phyloP scores from a whole-genome alignment of 2,888 invertebrate species.

The Gymnosoma rotundatum region DNA sequence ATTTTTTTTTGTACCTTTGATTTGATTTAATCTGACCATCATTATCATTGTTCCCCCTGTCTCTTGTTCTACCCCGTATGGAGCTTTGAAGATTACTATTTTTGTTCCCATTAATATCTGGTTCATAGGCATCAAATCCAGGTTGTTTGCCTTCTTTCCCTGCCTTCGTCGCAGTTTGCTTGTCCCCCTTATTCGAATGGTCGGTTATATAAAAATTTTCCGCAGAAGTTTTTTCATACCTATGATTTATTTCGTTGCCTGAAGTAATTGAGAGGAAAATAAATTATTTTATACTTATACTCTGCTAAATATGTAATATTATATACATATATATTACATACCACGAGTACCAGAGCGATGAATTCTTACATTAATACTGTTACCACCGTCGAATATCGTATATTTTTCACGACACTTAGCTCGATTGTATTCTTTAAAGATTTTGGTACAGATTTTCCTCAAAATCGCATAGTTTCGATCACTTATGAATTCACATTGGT shows the following conservation, averaged over 20 bases:
- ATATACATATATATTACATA: conserved; percentile 9
- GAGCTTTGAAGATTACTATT: not conserved
- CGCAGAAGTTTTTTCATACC: not conserved
- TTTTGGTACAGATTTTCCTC: conserved; percentile 77
- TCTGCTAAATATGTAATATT: too few relatives aligned
- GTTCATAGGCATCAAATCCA: too few relatives aligned
- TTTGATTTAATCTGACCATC: not conserved
- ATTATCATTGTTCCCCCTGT: not conserved
- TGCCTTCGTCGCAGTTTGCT: too few relatives aligned
- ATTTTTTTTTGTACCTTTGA: not conserved
- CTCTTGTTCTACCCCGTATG: not conserved
- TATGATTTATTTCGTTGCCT: not conserved
- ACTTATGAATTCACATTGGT: conserved; percentile 73
- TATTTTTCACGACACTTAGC: conserved; percentile 75
- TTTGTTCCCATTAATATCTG: too few relatives aligned
- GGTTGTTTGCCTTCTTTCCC: too few relatives aligned
- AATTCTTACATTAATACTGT: conserved; percentile 73
- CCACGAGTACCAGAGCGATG: conserved; percentile 58
- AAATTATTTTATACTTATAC: not conserved
- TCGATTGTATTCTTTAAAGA: conserved; percentile 75
- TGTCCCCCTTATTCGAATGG: too few relatives aligned
- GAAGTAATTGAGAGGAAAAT: not conserved
- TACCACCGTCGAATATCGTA: conserved; percentile 77
- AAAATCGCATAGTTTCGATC: conserved; percentile 76
- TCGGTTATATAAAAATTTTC: not conserved